Base-by-base conservation (phyloP, 2,888 invertebrate genomes). In the Eudasyphora cyanicolor region DNA sequence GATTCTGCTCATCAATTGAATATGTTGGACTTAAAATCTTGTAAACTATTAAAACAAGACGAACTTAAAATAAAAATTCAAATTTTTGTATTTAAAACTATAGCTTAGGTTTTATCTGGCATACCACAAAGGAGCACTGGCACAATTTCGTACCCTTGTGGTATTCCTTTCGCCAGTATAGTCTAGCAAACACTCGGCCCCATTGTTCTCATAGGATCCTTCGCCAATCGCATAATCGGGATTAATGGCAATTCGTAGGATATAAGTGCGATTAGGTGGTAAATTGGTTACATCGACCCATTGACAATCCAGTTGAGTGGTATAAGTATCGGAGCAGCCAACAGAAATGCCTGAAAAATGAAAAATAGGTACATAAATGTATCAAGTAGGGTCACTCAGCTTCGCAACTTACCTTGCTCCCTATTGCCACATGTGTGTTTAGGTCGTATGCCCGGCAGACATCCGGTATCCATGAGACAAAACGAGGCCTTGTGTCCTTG, bases 401-500 rank as follows among this genome's bases (percentile, higher is more conserved):
- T 57, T 19, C 19, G 17, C 24, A 3, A 32, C 85, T 80, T 74
- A 89, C 90, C 90, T 62, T 90, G 90, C 0, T 89, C 89, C 60
- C 85, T 86, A 32, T 90, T 90, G 51, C 89, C 90, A 24, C 90
- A 90, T 2, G 85, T 87, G 64, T 89, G 89, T 57, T 86, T 87
- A 0, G 82, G 80, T 0, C 6, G 45, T 0, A 88, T 82, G 14
- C 90, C 90, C 6, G 86, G 62, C 17, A 67, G 85, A 79, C 90
- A 90, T 1, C 82, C 81, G 0, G 88, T 79, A 77, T 90, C 90
- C 89, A 89, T 89, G 0, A 90, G 82, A 57, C 90, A 90, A 75
- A 90, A 90, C 7, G 90, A 90, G 0, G 90, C 90, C 81, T 90
- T 90, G 64, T 90, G 90, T 0, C 90, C 90, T 70, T 90, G 87